These are phyloP conservation scores for Mesocentrotus franciscanus DNA, from an alignment of 53 echinoderm and acorn worm genomes.

Conservation along the genomic window DNA sequence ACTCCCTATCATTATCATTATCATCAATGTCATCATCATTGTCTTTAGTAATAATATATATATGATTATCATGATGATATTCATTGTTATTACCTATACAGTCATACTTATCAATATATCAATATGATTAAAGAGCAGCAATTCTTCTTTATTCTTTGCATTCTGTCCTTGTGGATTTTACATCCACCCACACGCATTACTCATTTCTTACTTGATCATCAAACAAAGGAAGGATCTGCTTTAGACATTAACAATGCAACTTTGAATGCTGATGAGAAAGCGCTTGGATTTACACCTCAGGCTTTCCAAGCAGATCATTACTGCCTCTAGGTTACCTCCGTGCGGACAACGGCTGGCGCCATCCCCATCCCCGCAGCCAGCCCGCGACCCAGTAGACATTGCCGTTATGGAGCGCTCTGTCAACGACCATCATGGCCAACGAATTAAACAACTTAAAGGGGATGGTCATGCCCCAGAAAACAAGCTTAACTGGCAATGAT, in stretches of 20 bases:
- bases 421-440: slow-evolving; percentile 5
- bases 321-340: not conserved
- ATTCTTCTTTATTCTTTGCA: too few species aligned
- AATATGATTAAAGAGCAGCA: too few species aligned
- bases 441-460: slow-evolving; percentile 3
- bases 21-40: too few species aligned
- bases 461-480: not conserved
- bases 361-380: not conserved
- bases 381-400: not conserved
- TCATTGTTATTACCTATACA: too few species aligned
- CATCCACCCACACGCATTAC: not conserved
- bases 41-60: too few species aligned
- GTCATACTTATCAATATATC: too few species aligned
- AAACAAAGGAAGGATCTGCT: not conserved
- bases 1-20: too few species aligned
- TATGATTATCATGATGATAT: too few species aligned
- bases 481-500: not conserved
- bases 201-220: not conserved
- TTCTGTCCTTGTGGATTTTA: not conserved
- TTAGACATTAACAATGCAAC: not conserved
- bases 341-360: slow-evolving; percentile 29
- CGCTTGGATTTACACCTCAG: not conserved
- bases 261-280: not conserved
- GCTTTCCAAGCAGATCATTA: not conserved
- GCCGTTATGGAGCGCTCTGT: not conserved